phyloP scores from a whole-genome alignment of 2,113 vertebrate species.

The Vireo altiloquus region DNA sequence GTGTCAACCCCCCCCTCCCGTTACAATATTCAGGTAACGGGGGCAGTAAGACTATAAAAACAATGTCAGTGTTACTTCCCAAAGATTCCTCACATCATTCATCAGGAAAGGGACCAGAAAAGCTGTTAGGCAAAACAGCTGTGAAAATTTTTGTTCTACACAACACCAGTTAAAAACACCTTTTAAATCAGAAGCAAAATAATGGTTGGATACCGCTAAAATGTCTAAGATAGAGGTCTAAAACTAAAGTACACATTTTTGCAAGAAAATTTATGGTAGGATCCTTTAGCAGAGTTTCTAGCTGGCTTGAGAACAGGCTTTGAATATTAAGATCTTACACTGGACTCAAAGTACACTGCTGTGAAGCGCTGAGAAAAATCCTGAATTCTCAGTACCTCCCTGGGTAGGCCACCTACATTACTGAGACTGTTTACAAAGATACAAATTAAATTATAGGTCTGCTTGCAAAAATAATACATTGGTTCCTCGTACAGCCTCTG shows the following conservation, averaged over 20 bases:
- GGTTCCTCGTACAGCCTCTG: constrained; percentile 4
- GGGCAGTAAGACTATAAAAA: not conserved
- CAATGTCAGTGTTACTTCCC: not conserved
- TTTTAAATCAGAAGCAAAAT: not conserved
- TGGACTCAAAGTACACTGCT: not conserved
- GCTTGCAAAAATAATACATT: constrained; percentile 7
- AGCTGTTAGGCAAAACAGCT: not conserved
- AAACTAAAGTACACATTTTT: not conserved
- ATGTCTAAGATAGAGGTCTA: not conserved
- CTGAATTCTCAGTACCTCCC: not conserved
- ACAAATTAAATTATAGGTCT: not conserved
- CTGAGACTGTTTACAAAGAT: not conserved
- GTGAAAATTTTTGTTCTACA: not conserved
- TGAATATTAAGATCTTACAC: not conserved
- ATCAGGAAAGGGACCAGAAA: not conserved
- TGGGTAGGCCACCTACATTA: not conserved
- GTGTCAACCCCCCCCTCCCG: too few relatives aligned
- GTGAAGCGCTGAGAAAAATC: not conserved
- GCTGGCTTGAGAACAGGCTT: not conserved
- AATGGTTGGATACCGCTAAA: not conserved
- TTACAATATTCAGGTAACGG: not conserved
- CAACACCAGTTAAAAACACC: not conserved
- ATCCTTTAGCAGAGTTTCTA: not conserved
- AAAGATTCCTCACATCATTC: not conserved
- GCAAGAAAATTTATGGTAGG: not conserved